Evolutionary conservation across 2,888 invertebrate species (phyloP), one percentile per base, ranked within the genome.

Genomic region (Melieria picta): DNA sequence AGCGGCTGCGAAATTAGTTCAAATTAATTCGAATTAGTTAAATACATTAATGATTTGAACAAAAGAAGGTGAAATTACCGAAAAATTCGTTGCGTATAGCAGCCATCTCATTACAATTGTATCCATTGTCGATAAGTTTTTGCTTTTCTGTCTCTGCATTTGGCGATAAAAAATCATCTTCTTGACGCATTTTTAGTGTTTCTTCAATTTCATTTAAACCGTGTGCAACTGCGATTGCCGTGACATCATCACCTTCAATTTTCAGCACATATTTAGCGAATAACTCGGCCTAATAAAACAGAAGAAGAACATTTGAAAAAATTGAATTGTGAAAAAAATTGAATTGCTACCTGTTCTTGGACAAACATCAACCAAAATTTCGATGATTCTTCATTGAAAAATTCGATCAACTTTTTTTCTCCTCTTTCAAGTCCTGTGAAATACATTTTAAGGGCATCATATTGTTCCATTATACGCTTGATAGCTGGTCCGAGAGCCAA

Each of bases 191-290:
- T 65, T 69, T 13, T 62, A 69, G 50, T 63, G 65, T 66, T 42
- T 69, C 65, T 69, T 65, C 56, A 4, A 74, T 47, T 48, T 71
- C 57, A 66, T 57, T 57, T 50, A 73, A 63, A 65, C 55, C 57
- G 50, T 74, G 43, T 58, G 63, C 72, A 62, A 63, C 72, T 66
- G 69, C 72, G 62, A 74, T 74, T 63, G 73, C 70, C 42, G 73
- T 43, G 57, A 74, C 66, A 65, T 71, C 58, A 64, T 71, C 67
- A 58, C 70, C 72, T 71, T 72, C 70, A 66, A 67, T 65, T 72
- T 60, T 70, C 52, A 70, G 55, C 58, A 71, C 65, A 45, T 60
- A 60, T 65, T 73, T 60, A 50, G 61, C 46, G 61, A 73, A 73
- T 68, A 71, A 71, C 65, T 68, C 73, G 46, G 73, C 69, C 61